Conservation (phyloP, 1,140 invertebrate species). For the Coelopa frigida region DNA sequence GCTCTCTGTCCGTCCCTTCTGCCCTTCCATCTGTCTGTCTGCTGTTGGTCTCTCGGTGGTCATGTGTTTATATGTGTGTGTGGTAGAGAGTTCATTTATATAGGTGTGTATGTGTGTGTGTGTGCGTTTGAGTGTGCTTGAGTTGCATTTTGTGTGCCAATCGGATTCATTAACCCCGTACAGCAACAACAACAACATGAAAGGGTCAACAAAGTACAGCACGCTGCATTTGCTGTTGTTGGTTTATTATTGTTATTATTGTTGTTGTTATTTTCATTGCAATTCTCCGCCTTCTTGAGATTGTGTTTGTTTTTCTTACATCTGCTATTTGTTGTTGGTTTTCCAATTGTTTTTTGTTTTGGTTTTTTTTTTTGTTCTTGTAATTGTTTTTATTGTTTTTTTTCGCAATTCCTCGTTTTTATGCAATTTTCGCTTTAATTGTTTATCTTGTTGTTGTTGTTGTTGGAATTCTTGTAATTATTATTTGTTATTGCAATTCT, state of each 20-base stretch:
- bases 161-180: conserved; percentile 45
- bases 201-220: background rate
- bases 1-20: background rate
- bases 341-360: conserved; percentile 8
- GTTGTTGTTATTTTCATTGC: background rate
- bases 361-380: too few species aligned
- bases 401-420: too few species aligned
- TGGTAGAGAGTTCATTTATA: background rate
- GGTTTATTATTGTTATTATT: conserved; percentile 2
- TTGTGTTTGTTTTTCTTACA: background rate
- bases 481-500: too few species aligned
- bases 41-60: background rate
- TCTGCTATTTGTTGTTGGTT: conserved; percentile 5
- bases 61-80: background rate
- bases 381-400: too few species aligned
- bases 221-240: background rate
- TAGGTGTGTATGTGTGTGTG: conserved; percentile 14
- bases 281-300: background rate
- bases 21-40: conserved; percentile 2
- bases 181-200: background rate
- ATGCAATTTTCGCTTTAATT: too few species aligned
- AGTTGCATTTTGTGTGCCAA: conserved; percentile 42
- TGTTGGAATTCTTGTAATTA: too few species aligned
- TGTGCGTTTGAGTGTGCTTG: conserved; percentile 8
- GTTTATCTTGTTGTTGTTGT: too few species aligned